Conservation (phyloP, 1,140 invertebrate species). For the Drosophila nikananu region DNA sequence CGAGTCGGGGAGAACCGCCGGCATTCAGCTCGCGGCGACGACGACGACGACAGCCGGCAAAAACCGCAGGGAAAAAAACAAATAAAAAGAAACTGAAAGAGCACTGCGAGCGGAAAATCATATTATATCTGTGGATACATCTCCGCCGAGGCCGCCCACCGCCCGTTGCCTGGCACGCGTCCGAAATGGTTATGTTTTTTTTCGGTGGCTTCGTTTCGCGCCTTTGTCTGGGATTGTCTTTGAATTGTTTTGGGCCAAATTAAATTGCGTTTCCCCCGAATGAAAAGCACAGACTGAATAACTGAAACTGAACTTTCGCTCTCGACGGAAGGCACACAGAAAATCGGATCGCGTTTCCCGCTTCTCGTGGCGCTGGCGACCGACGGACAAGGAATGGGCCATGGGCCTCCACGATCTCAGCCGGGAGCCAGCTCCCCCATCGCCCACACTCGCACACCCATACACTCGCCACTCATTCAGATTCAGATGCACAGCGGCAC, state of each 20-base stretch:
- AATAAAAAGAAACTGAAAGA: constrained; percentile 33
- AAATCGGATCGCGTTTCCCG: constrained; percentile 56
- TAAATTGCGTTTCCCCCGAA: constrained; percentile 54
- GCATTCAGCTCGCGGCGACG: constrained; percentile 49
- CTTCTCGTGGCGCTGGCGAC: constrained; percentile 58
- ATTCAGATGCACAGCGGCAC: constrained; percentile 51
- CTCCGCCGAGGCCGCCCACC: constrained; percentile 16
- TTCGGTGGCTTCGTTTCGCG: constrained; percentile 19
- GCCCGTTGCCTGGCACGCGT: constrained; percentile 37
- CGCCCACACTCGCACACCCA: constrained; percentile 7
- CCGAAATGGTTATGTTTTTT: constrained; percentile 35
- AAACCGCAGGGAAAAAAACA: constrained; percentile 27
- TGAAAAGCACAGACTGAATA: constrained; percentile 4
- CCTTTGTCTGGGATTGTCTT: constrained; percentile 22
- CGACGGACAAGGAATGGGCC: constrained; percentile 77
- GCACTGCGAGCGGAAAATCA: constrained; percentile 42
- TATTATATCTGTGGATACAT: constrained; percentile 20
- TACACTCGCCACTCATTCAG: constrained; percentile 22
- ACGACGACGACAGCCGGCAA: constrained; percentile 60
- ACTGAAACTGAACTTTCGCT: constrained; percentile 55
- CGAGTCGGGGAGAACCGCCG: constrained; percentile 36
- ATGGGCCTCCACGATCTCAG: constrained; percentile 49
- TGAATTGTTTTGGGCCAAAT: constrained; percentile 51
- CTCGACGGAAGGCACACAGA: constrained; percentile 11
- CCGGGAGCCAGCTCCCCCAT: constrained; percentile 61